Conservation (phyloP, 2,113 vertebrate genomes). For the Andinoacara biseriatus region DNA sequence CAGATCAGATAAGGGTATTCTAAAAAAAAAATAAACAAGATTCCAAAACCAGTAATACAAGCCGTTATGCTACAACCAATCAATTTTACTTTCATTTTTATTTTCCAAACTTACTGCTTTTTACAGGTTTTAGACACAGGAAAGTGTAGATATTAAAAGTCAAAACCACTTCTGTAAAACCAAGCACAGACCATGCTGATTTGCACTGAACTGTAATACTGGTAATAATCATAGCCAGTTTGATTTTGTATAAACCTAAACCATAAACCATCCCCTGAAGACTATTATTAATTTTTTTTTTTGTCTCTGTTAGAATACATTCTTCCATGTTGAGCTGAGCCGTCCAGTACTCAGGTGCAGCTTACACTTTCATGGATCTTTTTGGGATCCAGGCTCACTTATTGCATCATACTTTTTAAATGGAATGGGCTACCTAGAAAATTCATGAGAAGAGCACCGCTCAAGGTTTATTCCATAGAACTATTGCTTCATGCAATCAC, state of each 20-base stretch:
- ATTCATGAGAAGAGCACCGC: not conserved
- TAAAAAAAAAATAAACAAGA: not conserved
- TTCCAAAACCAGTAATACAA: constrained; percentile 19
- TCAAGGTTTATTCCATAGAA: not conserved
- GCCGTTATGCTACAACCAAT: not conserved
- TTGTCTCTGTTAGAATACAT: not conserved
- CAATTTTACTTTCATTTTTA: not conserved
- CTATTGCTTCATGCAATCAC: not conserved
- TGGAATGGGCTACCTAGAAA: not conserved
- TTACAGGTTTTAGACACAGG: not conserved
- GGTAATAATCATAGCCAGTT: not conserved
- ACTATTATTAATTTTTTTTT: not conserved
- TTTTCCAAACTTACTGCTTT: not conserved
- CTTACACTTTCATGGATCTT: not conserved
- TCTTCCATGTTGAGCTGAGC: not conserved
- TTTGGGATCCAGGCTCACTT: not conserved
- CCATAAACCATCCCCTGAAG: not conserved
- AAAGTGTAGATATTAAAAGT: not conserved
- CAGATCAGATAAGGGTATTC: constrained; percentile 1
- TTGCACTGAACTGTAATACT: not conserved
- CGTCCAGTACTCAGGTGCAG: not conserved
- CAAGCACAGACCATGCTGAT: not conserved
- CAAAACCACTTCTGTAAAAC: not conserved
- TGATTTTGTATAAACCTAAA: not conserved
- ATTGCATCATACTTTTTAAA: not conserved